Conservation (phyloP, 2,888 invertebrate species). For the Xylota segnis region DNA sequence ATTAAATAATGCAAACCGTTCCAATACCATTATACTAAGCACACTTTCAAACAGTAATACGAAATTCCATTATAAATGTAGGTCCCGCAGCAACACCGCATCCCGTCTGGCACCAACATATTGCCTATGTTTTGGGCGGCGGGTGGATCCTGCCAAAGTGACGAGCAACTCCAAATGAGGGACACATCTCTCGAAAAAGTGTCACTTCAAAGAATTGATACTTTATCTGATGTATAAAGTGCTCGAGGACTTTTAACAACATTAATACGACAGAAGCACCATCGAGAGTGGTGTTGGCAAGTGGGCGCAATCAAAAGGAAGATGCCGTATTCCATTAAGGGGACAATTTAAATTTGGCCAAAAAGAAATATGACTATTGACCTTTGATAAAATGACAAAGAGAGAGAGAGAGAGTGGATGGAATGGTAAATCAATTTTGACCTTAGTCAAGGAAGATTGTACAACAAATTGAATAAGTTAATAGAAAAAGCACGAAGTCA, state of each 20-base stretch:
- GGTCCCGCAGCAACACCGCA: background rate
- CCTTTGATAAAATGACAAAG: constrained; percentile 36
- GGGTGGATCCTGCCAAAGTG: constrained; percentile 37
- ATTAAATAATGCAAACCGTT: constrained; percentile 41
- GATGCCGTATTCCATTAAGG: constrained; percentile 46
- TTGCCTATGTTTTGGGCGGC: constrained; percentile 44
- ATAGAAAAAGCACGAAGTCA: constrained; percentile 34
- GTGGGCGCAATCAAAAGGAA: constrained; percentile 35
- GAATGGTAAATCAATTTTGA: constrained; percentile 34
- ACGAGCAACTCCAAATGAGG: constrained; percentile 25
- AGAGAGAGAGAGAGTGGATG: background rate
- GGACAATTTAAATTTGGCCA: constrained; percentile 57
- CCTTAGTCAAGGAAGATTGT: constrained; percentile 38
- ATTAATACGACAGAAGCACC: constrained; percentile 51
- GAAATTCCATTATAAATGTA: constrained; percentile 55
- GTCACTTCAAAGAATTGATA: constrained; percentile 67
- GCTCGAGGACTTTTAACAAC: constrained; percentile 64
- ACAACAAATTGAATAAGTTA: constrained; percentile 42
- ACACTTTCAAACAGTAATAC: constrained; percentile 31
- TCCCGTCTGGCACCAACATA: constrained; percentile 18
- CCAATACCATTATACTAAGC: constrained; percentile 33
- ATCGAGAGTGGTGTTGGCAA: constrained; percentile 15
- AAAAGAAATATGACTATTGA: constrained; percentile 47
- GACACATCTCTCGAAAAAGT: constrained; percentile 48
- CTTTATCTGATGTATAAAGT: constrained; percentile 64